Base-by-base conservation (phyloP, 2,888 invertebrate species). In the Trilocha varians region DNA sequence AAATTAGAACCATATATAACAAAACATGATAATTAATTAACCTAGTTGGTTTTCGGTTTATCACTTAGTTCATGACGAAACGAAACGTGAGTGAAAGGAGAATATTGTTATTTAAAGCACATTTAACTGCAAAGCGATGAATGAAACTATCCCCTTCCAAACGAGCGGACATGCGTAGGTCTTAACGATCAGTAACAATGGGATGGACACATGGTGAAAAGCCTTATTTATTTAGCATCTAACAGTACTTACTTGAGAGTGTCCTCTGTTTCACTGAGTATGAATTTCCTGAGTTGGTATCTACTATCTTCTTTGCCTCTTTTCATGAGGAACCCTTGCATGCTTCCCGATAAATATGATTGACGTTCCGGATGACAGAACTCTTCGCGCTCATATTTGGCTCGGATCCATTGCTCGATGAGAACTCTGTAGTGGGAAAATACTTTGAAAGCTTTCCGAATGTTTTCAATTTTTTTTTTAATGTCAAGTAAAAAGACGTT, bases 241-340 rank as follows among this genome's bases (percentile, higher is more conserved):
- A 34, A 13, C 11, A 46, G 48, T 45, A 74, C 85, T 83, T 62
- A 85, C 85, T 92, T 92, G 41, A 97, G 82, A 1, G 91, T 92
- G 66, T 94, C 94, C 50, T 95, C 94, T 35, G 90, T 87, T 76
- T 94, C 94, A 39, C 89, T 91, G 32, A 97, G 83, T 32, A 95
- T 89, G 76, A 97, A 97, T 72, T 93, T 93, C 54, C 96, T 87
- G 17, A 91, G 90, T 59, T 93, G 92, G 76, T 93, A 96, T 44
- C 91, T 90, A 53, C 91, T 91, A 71, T 96, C 95, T 69, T 95
- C 95, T 74, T 95, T 94, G 2, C 95, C 96, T 44, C 93, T 87
- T 78, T 97, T 97, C 93, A 93, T 94, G 48, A 96, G 84, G 70
- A 92, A 93, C 1, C 95, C 95, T 73, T 94, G 94, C 91, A 94